Conservation (phyloP, 2,113 vertebrate species). For the Pterocles orientalis region DNA sequence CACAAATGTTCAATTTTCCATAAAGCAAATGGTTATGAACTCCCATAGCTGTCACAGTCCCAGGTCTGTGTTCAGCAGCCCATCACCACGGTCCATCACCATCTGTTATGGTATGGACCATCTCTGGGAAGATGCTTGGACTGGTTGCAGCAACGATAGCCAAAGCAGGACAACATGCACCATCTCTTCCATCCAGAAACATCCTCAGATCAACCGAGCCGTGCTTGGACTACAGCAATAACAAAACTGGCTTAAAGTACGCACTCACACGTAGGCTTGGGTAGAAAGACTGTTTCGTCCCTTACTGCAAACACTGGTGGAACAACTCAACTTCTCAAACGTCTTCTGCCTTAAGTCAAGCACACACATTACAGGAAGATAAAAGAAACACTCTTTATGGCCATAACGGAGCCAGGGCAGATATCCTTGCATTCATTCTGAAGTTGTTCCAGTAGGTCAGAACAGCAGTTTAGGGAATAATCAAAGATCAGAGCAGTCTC, state of each 20-base stretch:
- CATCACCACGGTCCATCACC: neutral
- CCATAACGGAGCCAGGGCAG: neutral
- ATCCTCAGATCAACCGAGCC: neutral
- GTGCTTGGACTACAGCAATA: accelerated
- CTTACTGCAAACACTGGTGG: neutral
- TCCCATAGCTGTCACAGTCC: neutral
- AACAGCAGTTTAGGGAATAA: neutral
- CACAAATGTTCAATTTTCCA: neutral
- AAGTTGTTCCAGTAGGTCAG: neutral
- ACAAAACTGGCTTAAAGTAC: neutral
- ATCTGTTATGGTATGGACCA: neutral
- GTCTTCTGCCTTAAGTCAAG: neutral
- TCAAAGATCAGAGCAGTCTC: neutral
- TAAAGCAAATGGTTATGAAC: neutral
- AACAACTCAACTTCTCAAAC: neutral
- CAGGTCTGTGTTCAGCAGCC: neutral
- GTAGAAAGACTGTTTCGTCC: neutral
- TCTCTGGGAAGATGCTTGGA: neutral
- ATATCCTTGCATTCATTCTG: neutral
- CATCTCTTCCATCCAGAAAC: neutral
- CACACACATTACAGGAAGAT: neutral
- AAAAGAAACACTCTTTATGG: neutral
- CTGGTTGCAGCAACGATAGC: neutral
- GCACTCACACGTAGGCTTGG: accelerated
- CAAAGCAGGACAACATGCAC: neutral